Evolutionary conservation across 2,888 invertebrate species (phyloP).

Genomic region (Pyrocoelia pectoralis): DNA sequence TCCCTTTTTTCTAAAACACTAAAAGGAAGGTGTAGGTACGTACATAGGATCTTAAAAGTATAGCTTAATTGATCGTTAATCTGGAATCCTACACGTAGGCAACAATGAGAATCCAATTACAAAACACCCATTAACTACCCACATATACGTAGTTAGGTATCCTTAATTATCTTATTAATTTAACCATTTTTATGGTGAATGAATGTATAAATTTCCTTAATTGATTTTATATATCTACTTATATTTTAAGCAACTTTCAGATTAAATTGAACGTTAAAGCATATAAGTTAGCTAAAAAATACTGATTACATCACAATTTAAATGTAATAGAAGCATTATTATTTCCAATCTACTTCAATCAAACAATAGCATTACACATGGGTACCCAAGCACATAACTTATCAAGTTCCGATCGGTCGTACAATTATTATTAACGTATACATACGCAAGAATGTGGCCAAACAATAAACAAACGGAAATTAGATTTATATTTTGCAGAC

Average conservation of each 20-base stretch:
- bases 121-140: neutral
- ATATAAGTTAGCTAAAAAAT: too few species aligned
- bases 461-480: conserved; percentile 9
- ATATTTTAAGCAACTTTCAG: neutral
- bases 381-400: conserved; percentile 44
- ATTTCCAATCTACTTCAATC: conserved; percentile 46
- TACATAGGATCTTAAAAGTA: too few species aligned
- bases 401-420: conserved; percentile 46
- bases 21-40: too few species aligned
- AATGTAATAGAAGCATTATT: conserved; percentile 26
- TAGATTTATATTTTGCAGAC: conserved; percentile 2
- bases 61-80: too few species aligned
- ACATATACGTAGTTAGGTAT: neutral
- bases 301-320: neutral
- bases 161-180: neutral
- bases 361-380: conserved; percentile 49
- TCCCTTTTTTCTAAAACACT: too few species aligned
- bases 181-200: neutral
- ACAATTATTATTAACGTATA: neutral
- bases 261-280: neutral
- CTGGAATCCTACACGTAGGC: neutral
- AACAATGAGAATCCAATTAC: neutral
- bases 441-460: neutral
- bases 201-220: neutral
- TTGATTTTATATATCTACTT: neutral